Percentiles rank a stretch among this genome's conserved stretches.
Evolutionary conservation across 2,113 vertebrate species (phyloP).

Genomic region (Junco hyemalis): DNA sequence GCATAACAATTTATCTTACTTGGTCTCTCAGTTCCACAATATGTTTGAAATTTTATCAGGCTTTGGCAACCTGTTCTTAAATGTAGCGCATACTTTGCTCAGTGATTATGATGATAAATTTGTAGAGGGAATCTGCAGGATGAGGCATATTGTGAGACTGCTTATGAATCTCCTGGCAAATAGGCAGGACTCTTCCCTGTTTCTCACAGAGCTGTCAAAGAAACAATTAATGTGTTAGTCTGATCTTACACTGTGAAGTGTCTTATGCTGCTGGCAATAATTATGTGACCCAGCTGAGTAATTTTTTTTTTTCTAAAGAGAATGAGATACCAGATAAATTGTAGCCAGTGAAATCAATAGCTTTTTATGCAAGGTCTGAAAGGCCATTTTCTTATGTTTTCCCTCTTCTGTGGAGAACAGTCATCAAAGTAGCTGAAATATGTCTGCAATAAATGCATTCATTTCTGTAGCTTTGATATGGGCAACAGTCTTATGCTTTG

Average conservation of each 20-base stretch:
- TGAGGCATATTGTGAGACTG: not conserved
- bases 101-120: constrained; percentile 1
- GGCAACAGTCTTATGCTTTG: not conserved
- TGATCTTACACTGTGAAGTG: not conserved
- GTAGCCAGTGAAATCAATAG: not conserved
- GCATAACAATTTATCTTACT: not conserved
- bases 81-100: not conserved
- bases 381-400: not conserved
- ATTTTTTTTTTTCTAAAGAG: not conserved
- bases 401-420: not conserved
- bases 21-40: not conserved
- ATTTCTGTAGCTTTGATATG: not conserved
- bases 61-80: not conserved
- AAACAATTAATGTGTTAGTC: not conserved
- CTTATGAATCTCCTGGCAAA: not conserved
- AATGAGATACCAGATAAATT: not conserved
- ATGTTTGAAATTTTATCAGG: not conserved
- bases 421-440: not conserved
- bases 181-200: not conserved
- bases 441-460: not conserved
- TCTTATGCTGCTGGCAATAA: not conserved
- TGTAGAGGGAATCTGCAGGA: not conserved
- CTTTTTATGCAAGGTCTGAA: not conserved
- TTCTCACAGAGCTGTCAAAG: not conserved
- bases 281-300: not conserved